Percentiles rank a stretch among this genome's conserved stretches.
Evolutionary conservation across 2,888 invertebrate species (phyloP).

Genomic region (Heteromurus nitidus): DNA sequence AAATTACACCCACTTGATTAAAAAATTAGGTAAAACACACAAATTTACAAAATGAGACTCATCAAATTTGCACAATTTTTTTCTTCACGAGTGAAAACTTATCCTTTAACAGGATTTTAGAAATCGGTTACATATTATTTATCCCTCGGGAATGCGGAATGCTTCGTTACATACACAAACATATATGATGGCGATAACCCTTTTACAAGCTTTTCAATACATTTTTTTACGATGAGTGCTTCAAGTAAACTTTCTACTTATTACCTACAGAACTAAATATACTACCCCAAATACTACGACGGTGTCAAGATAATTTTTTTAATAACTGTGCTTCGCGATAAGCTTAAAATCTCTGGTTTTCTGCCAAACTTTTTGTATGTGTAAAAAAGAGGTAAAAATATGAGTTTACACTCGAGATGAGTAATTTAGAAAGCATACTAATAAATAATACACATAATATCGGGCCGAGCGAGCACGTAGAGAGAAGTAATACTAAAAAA

Average conservation of each 20-base stretch:
- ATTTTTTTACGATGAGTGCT: too few relatives aligned
- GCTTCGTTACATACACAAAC: too few relatives aligned
- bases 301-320: slow-evolving; percentile 54
- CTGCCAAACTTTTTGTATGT: slow-evolving; percentile 32
- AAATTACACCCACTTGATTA: too few relatives aligned
- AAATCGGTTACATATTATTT: too few relatives aligned
- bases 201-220: too few relatives aligned
- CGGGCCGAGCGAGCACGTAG: too few relatives aligned
- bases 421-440: slow-evolving; percentile 61
- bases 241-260: slow-evolving; percentile 54
- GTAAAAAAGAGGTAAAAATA: neutral
- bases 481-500: slow-evolving; percentile 18
- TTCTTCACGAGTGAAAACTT: too few relatives aligned
- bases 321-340: slow-evolving; percentile 11
- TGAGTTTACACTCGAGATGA: slow-evolving; percentile 32
- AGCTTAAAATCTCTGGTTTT: slow-evolving; percentile 57
- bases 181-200: too few relatives aligned
- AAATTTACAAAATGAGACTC: too few relatives aligned
- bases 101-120: too few relatives aligned
- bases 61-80: too few relatives aligned
- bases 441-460: neutral
- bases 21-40: too few relatives aligned
- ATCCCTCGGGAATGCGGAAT: slow-evolving; percentile 35
- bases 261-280: slow-evolving; percentile 37
- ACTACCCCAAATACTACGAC: slow-evolving; percentile 33